These are phyloP conservation scores for Capitulum mitella DNA, from an alignment of 2,888 invertebrate species.

Conservation along the genomic window DNA sequence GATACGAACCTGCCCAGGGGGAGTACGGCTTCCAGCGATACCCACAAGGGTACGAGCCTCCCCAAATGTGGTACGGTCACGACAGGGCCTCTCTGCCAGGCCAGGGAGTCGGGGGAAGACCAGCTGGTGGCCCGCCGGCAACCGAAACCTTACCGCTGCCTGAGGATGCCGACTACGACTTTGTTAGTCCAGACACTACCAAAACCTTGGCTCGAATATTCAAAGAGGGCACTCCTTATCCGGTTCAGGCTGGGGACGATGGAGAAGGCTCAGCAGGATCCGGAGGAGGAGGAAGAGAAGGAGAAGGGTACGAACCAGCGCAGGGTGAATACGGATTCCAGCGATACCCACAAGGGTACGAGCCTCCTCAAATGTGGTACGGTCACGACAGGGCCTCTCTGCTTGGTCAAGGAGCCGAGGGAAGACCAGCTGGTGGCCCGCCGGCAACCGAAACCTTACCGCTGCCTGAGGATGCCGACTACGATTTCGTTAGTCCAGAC, in stretches of 20 bases:
- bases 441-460: background rate
- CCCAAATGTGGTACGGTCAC: too few relatives aligned
- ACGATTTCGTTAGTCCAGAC: background rate
- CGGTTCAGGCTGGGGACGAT: background rate
- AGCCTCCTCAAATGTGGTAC: background rate
- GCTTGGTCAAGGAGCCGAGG: background rate
- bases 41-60: too few relatives aligned
- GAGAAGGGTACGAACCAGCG: background rate
- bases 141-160: too few relatives aligned
- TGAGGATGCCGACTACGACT: background rate
- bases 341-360: constrained; percentile 3
- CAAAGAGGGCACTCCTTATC: background rate
- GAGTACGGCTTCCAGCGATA: background rate
- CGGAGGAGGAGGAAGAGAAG: too few relatives aligned
- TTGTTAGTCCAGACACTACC: background rate
- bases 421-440: too few relatives aligned
- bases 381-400: background rate
- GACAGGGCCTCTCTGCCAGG: too few relatives aligned
- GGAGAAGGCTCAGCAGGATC: too few relatives aligned
- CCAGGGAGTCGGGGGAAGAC: too few relatives aligned
- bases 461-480: background rate
- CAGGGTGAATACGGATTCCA: background rate
- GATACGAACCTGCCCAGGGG: background rate
- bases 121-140: too few relatives aligned
- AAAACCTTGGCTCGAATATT: background rate